Percentiles rank a stretch among this genome's conserved stretches.
phyloP scores from a whole-genome alignment of 2,888 invertebrate genomes.

The Pollenia labialis region DNA sequence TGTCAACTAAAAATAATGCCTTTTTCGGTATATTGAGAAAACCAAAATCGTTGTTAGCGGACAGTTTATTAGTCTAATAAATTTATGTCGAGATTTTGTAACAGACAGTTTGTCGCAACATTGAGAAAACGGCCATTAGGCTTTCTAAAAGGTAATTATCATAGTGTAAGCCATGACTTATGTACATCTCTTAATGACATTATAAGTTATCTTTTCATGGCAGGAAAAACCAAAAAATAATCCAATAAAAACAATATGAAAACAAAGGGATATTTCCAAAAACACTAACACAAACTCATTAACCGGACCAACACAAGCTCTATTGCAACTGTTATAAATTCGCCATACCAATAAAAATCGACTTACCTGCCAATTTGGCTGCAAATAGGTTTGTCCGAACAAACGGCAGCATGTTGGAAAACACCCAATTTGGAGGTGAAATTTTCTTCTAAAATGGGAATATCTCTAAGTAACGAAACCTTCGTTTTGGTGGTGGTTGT shows the following conservation, averaged over 20 bases:
- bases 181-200: not conserved
- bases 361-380: slow-evolving; percentile 92
- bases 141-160: too few species aligned
- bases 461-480: slow-evolving; percentile 65
- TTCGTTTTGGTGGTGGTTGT: slow-evolving; percentile 9
- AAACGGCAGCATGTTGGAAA: slow-evolving; percentile 88
- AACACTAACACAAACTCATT: slow-evolving; percentile 5
- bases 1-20: too few species aligned
- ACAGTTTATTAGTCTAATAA: too few species aligned
- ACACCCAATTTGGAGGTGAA: slow-evolving; percentile 79
- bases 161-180: too few species aligned
- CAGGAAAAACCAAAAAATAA: slow-evolving; percentile 14
- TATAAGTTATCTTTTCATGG: slow-evolving; percentile 9
- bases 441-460: slow-evolving; percentile 68
- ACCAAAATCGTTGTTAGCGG: too few species aligned
- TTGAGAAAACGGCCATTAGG: too few species aligned
- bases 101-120: too few species aligned
- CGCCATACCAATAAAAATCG: not conserved
- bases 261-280: not conserved
- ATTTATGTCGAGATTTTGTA: too few species aligned
- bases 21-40: too few species aligned
- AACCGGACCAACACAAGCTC: not conserved
- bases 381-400: slow-evolving; percentile 91
- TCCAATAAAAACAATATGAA: not conserved
- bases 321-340: not conserved